Conservation (phyloP, 2,797 vertebrate genomes). For the Tauraco hartlaubi region DNA sequence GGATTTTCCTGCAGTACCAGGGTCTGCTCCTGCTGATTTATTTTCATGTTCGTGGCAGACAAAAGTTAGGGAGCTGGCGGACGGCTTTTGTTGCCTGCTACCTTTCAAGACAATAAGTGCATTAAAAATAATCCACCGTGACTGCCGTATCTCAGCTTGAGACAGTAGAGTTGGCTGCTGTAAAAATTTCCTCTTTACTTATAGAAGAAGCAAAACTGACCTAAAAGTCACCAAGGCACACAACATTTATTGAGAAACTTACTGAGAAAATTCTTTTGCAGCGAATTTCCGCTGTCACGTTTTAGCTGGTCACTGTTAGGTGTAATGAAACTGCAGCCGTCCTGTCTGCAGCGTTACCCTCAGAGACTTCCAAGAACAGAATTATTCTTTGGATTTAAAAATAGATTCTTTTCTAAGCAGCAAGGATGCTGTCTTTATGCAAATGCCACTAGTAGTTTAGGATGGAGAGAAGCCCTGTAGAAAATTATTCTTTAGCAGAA, state of each 20-base stretch:
- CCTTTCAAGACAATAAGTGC: not conserved
- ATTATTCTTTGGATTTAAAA: not conserved
- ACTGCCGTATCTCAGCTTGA: not conserved
- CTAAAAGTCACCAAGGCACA: not conserved
- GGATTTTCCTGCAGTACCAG: not conserved
- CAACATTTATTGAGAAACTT: not conserved
- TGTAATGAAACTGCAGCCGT: not conserved
- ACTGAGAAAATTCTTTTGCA: not conserved
- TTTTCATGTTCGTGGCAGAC: not conserved
- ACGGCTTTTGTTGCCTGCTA: not conserved
- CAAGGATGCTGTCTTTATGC: not conserved
- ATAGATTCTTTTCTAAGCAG: not conserved
- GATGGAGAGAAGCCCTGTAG: not conserved
- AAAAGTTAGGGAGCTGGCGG: not conserved
- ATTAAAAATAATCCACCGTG: not conserved
- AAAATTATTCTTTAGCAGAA: not conserved
- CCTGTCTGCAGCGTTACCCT: not conserved
- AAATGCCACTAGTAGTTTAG: not conserved
- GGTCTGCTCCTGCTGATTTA: not conserved
- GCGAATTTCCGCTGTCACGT: not conserved
- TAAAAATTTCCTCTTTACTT: not conserved
- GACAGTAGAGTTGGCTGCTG: not conserved
- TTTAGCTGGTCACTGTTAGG: not conserved
- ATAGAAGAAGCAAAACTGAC: not conserved
- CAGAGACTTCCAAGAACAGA: not conserved